Evolutionary conservation across 1,140 invertebrate genomes (phyloP).

Genomic region (Aculops lycopersici): DNA sequence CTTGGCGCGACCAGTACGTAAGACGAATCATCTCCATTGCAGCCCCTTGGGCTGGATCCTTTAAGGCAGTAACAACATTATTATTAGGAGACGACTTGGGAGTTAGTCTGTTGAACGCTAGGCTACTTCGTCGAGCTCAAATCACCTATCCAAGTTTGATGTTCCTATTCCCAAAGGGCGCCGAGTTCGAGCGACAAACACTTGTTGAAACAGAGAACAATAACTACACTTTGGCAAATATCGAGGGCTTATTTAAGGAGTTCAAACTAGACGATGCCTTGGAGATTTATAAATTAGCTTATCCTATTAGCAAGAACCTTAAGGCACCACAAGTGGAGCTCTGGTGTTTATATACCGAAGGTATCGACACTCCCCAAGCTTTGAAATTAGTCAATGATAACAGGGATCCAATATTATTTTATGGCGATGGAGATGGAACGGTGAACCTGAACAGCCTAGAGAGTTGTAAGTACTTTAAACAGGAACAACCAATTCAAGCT

Average conservation of each 20-base stretch:
- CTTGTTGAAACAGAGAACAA: neutral
- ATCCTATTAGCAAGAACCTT: neutral
- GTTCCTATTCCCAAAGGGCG: neutral
- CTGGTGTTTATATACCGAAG: neutral
- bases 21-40: constrained; percentile 44
- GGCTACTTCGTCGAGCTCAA: constrained; percentile 1
- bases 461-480: constrained; percentile 40
- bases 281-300: neutral
- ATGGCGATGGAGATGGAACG: constrained; percentile 74
- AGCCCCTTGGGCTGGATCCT: constrained; percentile 66
- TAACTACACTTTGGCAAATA: neutral
- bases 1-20: constrained; percentile 76
- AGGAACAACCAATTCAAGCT: no score
- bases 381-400: no score
- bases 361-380: neutral
- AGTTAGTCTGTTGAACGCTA: neutral
- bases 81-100: constrained; percentile 34
- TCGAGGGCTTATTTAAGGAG: neutral
- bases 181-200: neutral
- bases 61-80: constrained; percentile 72
- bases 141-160: neutral
- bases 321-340: constrained; percentile 1
- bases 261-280: neutral
- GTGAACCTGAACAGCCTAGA: constrained; percentile 53
- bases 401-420: constrained; percentile 21